Conservation (phyloP, 2,797 vertebrate species). For the Microhierax caerulescens region DNA sequence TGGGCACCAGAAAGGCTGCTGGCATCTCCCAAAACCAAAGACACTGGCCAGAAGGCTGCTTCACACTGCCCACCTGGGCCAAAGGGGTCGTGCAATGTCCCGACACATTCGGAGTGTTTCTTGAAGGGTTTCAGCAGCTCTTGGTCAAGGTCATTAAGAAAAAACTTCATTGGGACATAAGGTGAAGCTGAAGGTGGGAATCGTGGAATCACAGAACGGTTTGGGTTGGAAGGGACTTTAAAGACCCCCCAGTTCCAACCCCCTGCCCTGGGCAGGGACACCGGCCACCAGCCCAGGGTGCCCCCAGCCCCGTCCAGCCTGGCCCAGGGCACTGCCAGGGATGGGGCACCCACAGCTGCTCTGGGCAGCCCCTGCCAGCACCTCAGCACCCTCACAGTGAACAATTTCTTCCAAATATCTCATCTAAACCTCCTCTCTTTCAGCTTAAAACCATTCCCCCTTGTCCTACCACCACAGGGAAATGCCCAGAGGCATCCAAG, state of each 20-base stretch:
- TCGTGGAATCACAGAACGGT: too few species aligned
- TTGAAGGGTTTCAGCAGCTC: neutral
- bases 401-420: too few species aligned
- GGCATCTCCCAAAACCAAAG: neutral
- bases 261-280: too few species aligned
- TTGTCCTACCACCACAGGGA: too few species aligned
- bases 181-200: neutral
- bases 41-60: neutral
- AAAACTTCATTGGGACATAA: neutral
- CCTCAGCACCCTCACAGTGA: too few species aligned
- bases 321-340: too few species aligned
- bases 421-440: too few species aligned
- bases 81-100: fast-evolving
- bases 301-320: neutral
- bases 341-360: too few species aligned
- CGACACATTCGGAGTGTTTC: neutral
- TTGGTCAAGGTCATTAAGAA: neutral
- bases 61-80: neutral
- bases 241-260: too few species aligned
- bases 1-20: neutral
- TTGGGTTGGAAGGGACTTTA: too few species aligned
- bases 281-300: neutral
- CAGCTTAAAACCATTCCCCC: too few species aligned
- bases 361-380: neutral
- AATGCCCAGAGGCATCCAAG: neutral